Percentiles rank a stretch among this genome's conserved stretches.
These are phyloP conservation scores for Hypomesus transpacificus DNA, from an alignment of 2,113 vertebrate genomes.

Conservation along the genomic window DNA sequence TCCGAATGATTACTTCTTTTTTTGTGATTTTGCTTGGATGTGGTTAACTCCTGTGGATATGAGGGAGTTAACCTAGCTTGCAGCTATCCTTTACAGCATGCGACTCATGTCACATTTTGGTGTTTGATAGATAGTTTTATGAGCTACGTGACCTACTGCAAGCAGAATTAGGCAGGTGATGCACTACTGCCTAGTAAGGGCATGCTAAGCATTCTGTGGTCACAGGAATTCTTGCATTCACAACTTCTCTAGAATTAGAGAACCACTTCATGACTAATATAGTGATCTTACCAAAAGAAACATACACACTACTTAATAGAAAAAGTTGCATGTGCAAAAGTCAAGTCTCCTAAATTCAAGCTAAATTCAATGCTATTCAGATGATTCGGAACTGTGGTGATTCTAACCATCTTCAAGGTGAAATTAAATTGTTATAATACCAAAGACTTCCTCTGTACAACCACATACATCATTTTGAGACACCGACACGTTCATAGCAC, in stretches of 20 bases:
- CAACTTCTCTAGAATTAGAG: conserved; percentile 35
- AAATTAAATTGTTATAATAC: no score
- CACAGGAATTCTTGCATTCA: conserved; percentile 37
- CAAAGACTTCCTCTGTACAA: no score
- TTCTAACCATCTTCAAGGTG: no score
- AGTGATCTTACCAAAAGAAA: not conserved
- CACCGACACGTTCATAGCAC: no score
- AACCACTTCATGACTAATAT: conserved; percentile 6
- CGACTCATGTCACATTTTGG: conserved; percentile 15
- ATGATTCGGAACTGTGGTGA: no score
- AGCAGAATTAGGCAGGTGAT: conserved; percentile 34
- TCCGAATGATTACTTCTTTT: no score
- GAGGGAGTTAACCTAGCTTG: not conserved
- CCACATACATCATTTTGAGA: no score
- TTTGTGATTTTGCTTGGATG: no score
- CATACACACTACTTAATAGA: not conserved
- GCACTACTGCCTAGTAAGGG: conserved; percentile 27
- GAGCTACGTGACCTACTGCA: conserved; percentile 53
- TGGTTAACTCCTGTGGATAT: not conserved
- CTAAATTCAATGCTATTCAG: not conserved
- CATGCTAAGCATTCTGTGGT: conserved; percentile 42
- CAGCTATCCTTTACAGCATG: conserved; percentile 5
- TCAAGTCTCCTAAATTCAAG: not conserved
- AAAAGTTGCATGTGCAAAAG: not conserved
- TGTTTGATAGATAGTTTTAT: conserved; percentile 53